phyloP scores from a whole-genome alignment of 2,113 vertebrate species.

The Heliornis fulica region DNA sequence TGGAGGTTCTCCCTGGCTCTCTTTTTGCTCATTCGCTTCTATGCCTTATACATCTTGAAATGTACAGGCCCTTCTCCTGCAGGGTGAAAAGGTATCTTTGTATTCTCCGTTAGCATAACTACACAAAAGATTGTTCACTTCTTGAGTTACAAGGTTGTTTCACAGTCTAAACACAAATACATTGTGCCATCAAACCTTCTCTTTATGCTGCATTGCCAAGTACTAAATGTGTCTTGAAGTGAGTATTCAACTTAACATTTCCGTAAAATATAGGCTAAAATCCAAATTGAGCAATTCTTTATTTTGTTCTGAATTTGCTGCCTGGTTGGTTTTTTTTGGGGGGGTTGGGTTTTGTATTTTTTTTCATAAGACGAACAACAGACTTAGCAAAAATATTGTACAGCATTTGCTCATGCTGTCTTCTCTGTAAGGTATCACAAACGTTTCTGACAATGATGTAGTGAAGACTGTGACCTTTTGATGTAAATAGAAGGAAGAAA shows the following conservation, averaged over 20 bases:
- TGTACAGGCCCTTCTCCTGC: not conserved
- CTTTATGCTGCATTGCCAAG: not conserved
- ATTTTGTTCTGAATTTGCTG: not conserved
- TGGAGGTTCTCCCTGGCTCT: too few relatives aligned
- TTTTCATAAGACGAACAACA: not conserved
- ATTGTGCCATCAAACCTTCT: not conserved
- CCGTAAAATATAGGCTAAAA: not conserved
- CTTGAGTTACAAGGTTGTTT: not conserved
- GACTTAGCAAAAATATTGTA: not conserved
- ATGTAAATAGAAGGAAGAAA: slow-evolving; percentile 2
- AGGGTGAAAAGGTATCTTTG: not conserved
- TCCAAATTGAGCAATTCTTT: not conserved
- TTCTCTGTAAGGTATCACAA: not conserved
- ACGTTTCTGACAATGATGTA: not conserved
- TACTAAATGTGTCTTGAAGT: not conserved
- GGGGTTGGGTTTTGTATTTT: too few relatives aligned
- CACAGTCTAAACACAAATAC: not conserved
- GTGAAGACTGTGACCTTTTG: not conserved
- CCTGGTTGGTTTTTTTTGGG: too few relatives aligned
- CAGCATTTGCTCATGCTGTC: not conserved
- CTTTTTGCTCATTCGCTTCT: too few relatives aligned
- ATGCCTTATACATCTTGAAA: not conserved
- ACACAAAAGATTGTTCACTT: not conserved
- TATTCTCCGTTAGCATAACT: not conserved
- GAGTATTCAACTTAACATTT: not conserved